Evolutionary conservation across 2,113 vertebrate genomes (phyloP).

Genomic region (Pteropus alecto): DNA sequence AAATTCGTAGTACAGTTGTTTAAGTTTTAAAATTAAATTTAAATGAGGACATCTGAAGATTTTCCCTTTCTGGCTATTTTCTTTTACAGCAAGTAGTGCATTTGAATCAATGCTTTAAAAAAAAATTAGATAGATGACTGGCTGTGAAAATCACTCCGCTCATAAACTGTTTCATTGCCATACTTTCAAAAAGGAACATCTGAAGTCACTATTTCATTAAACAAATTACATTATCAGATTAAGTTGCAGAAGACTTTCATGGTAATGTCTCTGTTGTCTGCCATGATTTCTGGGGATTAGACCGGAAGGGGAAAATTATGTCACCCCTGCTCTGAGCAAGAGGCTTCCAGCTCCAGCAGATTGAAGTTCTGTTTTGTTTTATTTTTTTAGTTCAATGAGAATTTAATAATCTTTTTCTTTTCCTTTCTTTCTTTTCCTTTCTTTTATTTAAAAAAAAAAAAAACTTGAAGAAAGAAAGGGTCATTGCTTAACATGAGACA

Average conservation of each 20-base stretch:
- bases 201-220: slow-evolving; percentile 5
- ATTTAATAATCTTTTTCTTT: slow-evolving; percentile 50
- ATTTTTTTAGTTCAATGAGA: slow-evolving; percentile 48
- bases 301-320: not conserved
- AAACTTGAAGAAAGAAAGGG: slow-evolving; percentile 47
- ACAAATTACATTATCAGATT: slow-evolving; percentile 24
- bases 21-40: not conserved
- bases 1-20: not conserved
- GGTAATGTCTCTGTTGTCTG: slow-evolving; percentile 50
- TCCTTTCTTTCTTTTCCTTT: slow-evolving; percentile 22
- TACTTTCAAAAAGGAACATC: slow-evolving; percentile 39
- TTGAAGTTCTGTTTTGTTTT: not conserved
- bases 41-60: not conserved
- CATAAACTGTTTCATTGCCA: not conserved
- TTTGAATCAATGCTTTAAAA: slow-evolving; percentile 9
- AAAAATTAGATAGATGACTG: not conserved
- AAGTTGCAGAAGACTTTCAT: slow-evolving; percentile 19
- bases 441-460: not conserved
- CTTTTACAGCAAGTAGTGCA: slow-evolving; percentile 7
- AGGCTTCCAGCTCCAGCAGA: not conserved
- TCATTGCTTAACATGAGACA: slow-evolving; percentile 50
- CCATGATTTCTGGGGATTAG: not conserved
- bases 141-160: slow-evolving; percentile 56
- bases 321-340: not conserved
- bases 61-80: slow-evolving; percentile 46